Base-by-base conservation (phyloP, 2,888 invertebrate species). In the Microchrysa polita region DNA sequence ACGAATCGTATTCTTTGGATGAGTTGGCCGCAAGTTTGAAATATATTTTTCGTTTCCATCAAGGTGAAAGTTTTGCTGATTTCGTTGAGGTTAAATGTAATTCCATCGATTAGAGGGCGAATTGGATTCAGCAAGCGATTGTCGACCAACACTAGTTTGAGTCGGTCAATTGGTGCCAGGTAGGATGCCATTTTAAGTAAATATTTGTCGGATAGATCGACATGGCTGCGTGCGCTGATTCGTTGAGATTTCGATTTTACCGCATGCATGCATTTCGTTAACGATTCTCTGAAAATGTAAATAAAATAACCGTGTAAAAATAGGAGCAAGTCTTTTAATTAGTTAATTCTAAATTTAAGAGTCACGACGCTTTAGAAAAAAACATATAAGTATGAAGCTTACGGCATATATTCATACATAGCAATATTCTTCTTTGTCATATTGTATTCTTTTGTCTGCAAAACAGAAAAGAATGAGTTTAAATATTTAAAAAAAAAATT, bases 371-470 rank as follows among this genome's bases (percentile, higher is more conserved):
- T n/a, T n/a, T n/a, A n/a, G n/a, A n/a, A n/a, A n/a, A n/a, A 34
- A 34, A 34, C 27, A 34, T 34, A 5, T 34, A 34, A 34, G 27
- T 7, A 34, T 34, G 4, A 34, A 34, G 27, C 27, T 34, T 34
- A 34, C 27, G 27, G 27, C 27, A 34, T 34, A 34, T 34, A 2
- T 2, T 34, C 27, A 5, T 2, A 5, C 4, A 34, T 7, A 34
- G 2, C 27, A 48, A 61, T 40, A 40, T 61, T 40, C 18, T 61
- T 61, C 42, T 61, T 9, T 40, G 40, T 61, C 1, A n/a, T 16
- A 23, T 5, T 16, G 18, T 61, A 61, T 40, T 61, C 61, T 18
- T 40, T 61, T 34, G 61, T 61, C 61, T 61, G 61, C 34, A 61
- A 61, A 55, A 34, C 27, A 7, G 27, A 34, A 34, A n/a, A n/a